Percentiles rank a stretch among this genome's conserved stretches.
phyloP scores from a whole-genome alignment of 2,888 invertebrate species.

The Baronia brevicornis region DNA sequence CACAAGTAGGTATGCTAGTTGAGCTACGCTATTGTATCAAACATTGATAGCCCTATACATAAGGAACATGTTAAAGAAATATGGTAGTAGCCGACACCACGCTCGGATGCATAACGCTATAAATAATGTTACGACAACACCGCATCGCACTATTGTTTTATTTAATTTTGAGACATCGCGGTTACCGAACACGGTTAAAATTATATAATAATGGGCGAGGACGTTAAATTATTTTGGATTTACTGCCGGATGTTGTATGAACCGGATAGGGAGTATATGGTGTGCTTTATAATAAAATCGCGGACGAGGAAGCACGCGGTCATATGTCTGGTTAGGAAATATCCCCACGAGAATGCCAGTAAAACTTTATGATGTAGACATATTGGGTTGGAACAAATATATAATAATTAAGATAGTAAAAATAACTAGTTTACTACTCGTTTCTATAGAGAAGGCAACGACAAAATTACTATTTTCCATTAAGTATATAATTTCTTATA shows the following conservation, averaged over 20 bases:
- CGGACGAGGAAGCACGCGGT: slow-evolving; percentile 4
- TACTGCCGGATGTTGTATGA: slow-evolving; percentile 46
- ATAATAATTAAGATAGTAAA: neutral
- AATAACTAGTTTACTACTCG: no score
- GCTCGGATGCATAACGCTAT: slow-evolving; percentile 28
- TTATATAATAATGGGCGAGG: slow-evolving; percentile 55
- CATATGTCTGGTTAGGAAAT: no score
- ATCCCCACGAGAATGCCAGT: no score
- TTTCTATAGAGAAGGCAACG: no score
- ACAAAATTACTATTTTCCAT: no score
- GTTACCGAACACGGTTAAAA: slow-evolving; percentile 49
- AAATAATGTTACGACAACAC: slow-evolving; percentile 32
- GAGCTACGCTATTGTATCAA: no score
- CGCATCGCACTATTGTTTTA: slow-evolving; percentile 34
- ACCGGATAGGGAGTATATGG: slow-evolving; percentile 23
- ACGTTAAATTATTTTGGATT: slow-evolving; percentile 57
- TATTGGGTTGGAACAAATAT: slow-evolving; percentile 1
- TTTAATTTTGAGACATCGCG: slow-evolving; percentile 45
- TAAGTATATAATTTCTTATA: no score
- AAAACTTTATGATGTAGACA: no score
- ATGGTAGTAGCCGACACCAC: slow-evolving; percentile 4
- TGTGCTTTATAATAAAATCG: slow-evolving; percentile 21
- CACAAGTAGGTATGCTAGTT: no score
- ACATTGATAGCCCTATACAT: no score
- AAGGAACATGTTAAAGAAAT: slow-evolving; percentile 1